These are phyloP conservation scores for Dicroscelio sp. DNA, from an alignment of 2,888 invertebrate genomes.

Conservation along the genomic window DNA sequence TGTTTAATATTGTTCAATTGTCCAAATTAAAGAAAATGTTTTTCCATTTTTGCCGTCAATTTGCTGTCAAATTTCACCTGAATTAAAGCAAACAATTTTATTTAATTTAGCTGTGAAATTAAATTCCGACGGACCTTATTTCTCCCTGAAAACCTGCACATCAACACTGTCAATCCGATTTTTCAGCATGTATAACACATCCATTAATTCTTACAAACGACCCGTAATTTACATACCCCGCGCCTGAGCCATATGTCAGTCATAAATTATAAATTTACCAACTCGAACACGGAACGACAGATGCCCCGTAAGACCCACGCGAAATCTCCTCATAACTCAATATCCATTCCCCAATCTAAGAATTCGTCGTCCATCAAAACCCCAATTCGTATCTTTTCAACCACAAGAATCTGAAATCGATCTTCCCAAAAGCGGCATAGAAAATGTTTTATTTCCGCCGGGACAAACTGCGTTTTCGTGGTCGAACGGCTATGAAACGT, in stretches of 20 bases:
- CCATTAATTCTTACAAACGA: slow-evolving; percentile 56
- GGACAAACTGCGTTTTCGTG: slow-evolving; percentile 40
- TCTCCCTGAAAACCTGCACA: background rate
- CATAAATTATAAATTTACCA: slow-evolving; percentile 68
- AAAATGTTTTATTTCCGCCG: slow-evolving; percentile 52
- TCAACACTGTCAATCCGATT: slow-evolving; percentile 7
- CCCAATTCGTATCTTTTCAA: slow-evolving; percentile 63
- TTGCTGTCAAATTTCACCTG: too few species aligned
- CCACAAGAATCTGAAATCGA: slow-evolving; percentile 55
- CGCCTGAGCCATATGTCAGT: slow-evolving; percentile 58
- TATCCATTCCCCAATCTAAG: slow-evolving; percentile 62
- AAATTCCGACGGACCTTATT: too few species aligned
- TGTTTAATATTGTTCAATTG: too few species aligned
- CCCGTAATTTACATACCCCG: slow-evolving; percentile 42
- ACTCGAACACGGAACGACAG: slow-evolving; percentile 45
- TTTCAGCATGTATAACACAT: slow-evolving; percentile 26
- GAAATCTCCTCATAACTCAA: slow-evolving; percentile 67
- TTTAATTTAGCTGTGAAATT: too few species aligned
- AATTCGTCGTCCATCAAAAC: slow-evolving; percentile 58
- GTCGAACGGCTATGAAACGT: background rate
- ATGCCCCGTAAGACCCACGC: slow-evolving; percentile 52
- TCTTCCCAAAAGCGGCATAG: slow-evolving; percentile 34
- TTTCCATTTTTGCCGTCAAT: too few species aligned
- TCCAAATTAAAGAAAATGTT: too few species aligned
- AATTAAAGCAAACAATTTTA: too few species aligned